phyloP scores from a whole-genome alignment of 1,140 invertebrate species.

The Lepidostoma basale region DNA sequence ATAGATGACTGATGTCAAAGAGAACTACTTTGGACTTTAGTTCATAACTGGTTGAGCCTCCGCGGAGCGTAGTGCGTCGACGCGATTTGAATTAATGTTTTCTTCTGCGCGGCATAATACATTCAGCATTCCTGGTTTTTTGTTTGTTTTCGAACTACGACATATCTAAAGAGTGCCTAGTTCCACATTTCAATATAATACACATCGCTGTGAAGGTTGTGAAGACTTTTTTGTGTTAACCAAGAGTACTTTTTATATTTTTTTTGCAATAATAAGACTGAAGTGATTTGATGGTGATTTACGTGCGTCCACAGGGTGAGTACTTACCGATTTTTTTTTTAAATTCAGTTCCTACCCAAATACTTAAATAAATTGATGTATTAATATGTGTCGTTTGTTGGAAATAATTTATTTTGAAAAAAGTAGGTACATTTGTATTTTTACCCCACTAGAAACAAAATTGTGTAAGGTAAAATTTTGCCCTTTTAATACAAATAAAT shows the following conservation, averaged over 20 bases:
- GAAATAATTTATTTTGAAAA: too few relatives aligned
- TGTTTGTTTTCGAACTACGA: not conserved
- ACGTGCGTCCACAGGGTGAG: constrained; percentile 15
- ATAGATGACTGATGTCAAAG: constrained; percentile 3
- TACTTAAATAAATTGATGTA: too few relatives aligned
- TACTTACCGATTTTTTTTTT: not conserved
- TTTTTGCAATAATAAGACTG: not conserved
- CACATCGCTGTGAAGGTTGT: not conserved
- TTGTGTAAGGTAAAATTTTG: too few relatives aligned
- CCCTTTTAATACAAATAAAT: too few relatives aligned
- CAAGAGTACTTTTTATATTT: not conserved
- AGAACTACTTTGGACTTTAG: not conserved
- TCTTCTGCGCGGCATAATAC: not conserved
- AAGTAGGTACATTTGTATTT: too few relatives aligned
- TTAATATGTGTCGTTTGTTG: too few relatives aligned
- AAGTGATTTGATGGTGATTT: constrained; percentile 23
- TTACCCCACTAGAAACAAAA: too few relatives aligned
- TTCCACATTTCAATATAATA: not conserved
- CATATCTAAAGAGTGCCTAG: not conserved
- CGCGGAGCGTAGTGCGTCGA: not conserved
- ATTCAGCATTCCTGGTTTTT: not conserved
- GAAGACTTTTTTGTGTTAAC: not conserved
- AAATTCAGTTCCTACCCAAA: too few relatives aligned
- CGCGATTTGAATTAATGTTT: not conserved
- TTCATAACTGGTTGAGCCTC: constrained; percentile 13